Percentiles rank a stretch among this genome's conserved stretches.
phyloP scores from a whole-genome alignment of 2,888 invertebrate species.

The Lamellibrachia columna region DNA sequence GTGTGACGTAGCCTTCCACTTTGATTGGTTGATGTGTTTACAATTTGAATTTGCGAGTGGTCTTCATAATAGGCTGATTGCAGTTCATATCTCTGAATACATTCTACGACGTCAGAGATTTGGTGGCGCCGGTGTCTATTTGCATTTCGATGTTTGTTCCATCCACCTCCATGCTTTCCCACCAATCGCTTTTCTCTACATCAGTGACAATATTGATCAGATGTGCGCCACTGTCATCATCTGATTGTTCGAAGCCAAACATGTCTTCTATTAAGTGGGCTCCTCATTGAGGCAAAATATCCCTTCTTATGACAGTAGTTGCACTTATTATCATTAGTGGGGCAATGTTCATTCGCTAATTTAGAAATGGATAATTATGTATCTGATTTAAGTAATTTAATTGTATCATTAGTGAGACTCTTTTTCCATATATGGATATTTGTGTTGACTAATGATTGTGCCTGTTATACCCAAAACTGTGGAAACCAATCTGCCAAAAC shows the following conservation, averaged over 20 bases:
- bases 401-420: no score
- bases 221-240: background rate
- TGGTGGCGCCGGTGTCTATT: background rate
- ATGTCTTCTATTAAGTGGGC: no score
- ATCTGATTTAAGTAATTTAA: no score
- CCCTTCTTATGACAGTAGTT: constrained; percentile 7
- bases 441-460: no score
- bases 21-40: background rate
- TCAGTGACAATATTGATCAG: constrained; percentile 19
- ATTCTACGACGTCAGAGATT: background rate
- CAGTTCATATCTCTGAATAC: background rate
- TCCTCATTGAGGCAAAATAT: background rate
- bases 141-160: background rate
- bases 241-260: no score
- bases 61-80: no score
- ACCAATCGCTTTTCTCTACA: constrained; percentile 13
- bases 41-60: background rate
- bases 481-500: no score
- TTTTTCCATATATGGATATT: no score
- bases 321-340: background rate
- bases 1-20: background rate
- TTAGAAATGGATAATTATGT: no score
- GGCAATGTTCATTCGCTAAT: no score
- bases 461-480: no score
- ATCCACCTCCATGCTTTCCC: constrained; percentile 17